Evolutionary conservation across 1,140 invertebrate species (phyloP), one percentile per base, ranked within the genome.

Genomic region (Drosophila murphyi): DNA sequence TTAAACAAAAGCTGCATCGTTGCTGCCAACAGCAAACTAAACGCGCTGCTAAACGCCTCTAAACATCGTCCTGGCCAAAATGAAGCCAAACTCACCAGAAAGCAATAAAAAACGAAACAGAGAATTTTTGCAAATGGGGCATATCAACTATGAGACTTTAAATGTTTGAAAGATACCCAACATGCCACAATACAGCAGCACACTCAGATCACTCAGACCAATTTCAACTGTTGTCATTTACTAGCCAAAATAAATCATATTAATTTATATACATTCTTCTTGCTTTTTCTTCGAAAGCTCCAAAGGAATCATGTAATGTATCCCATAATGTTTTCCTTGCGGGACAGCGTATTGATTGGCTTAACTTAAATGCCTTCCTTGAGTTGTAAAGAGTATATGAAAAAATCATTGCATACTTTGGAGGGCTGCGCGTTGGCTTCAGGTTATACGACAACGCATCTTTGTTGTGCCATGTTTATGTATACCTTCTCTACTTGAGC

Each of bases 1-100:
- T 87, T 83, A 78, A 88, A 80, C 83, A 83, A 74, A 88, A 74
- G 59, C 57, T 41, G 32, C 52, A 12, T 45, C 60, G 52, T 65
- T 63, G 52, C 68, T 69, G 67, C 52, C 63, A 82, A 73, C 41
- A 75, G 35, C 43, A 64, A 45, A 34, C 31, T 51, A 64, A 41
- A 57, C 37, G 61, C 37, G n/a, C 7, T 35, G 37, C 71, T 67
- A 75, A 71, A 82, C 74, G 71, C 65, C 61, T 68, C 54, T 51
- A 63, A 72, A 43, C 48, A 81, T 61, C 73, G 52, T 29, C 32
- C 51, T 39, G 51, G 39, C 20, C 65, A 63, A 63, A 47, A 31
- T 47, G 32, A 62, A 55, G 28, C 12, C 7, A n/a, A 50, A 76
- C 45, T 57, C 41, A n/a, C 20, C 5, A 35, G 8, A 52, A 48